A percentile compares a stretch with the other conserved stretches of the same genome.
Evolutionary conservation across 2,113 vertebrate genomes (phyloP).

Genomic region (Ahaetulla prasina): DNA sequence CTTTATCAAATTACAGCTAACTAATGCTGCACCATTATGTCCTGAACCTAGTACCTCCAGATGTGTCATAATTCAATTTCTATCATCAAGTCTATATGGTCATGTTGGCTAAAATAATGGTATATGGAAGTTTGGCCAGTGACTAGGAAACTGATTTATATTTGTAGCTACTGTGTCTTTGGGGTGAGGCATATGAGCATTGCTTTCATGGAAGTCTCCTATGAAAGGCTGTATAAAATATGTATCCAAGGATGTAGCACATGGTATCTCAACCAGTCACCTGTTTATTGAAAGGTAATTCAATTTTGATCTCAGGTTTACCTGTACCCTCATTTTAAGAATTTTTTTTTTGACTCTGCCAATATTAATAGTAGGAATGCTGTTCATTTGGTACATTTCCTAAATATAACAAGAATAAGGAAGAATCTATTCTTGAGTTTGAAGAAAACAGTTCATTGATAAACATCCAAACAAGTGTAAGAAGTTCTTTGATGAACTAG

Average conservation of each 20-base stretch:
- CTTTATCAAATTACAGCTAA: background rate
- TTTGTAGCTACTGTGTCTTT: background rate
- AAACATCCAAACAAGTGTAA: constrained; percentile 60
- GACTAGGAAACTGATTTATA: background rate
- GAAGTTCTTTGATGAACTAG: constrained; percentile 49
- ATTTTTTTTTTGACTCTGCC: background rate
- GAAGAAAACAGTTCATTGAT: constrained; percentile 54
- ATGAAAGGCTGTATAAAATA: background rate
- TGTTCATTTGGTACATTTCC: background rate
- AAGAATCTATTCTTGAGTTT: constrained; percentile 34
- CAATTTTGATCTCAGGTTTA: background rate
- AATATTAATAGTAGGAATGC: background rate
- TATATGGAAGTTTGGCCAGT: background rate
- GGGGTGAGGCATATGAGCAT: background rate
- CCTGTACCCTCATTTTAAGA: background rate
- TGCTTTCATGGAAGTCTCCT: background rate
- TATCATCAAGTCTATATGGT: background rate
- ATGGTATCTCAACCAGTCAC: background rate
- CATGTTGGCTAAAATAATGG: background rate
- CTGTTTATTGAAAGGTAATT: background rate
- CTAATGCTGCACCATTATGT: background rate
- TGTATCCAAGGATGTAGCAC: background rate
- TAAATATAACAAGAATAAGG: background rate
- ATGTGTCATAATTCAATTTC: background rate
- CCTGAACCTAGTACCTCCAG: background rate